A percentile compares a stretch with the other conserved stretches of the same genome.
Evolutionary conservation across 2,797 vertebrate species (phyloP).

Genomic region (Pempheris klunzingeri): DNA sequence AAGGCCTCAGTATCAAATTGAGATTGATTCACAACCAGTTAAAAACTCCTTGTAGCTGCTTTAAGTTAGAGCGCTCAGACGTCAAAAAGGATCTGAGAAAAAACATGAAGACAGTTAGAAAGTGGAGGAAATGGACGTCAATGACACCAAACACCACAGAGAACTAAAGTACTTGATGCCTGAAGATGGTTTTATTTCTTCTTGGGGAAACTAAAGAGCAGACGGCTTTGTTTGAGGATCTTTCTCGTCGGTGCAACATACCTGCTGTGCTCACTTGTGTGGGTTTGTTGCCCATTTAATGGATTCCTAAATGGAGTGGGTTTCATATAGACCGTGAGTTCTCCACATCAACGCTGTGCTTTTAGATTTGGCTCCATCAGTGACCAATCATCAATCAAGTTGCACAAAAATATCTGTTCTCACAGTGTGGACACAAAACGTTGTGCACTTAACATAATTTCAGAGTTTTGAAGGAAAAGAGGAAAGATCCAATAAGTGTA

Average conservation of each 20-base stretch:
- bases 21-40: too few relatives aligned
- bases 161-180: constrained; percentile 7
- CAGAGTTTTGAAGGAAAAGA: too few relatives aligned
- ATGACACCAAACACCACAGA: background rate
- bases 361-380: background rate
- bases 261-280: constrained; percentile 5
- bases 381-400: too few relatives aligned
- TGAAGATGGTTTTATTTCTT: background rate
- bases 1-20: too few relatives aligned
- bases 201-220: background rate
- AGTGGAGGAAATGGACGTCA: background rate
- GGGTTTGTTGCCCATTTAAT: background rate
- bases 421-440: background rate
- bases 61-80: background rate
- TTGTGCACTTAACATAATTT: too few relatives aligned
- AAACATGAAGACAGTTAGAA: background rate
- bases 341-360: background rate
- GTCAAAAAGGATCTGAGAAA: background rate
- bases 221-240: background rate
- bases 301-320: background rate
- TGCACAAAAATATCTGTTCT: too few relatives aligned
- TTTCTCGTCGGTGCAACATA: background rate
- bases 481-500: background rate
- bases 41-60: too few relatives aligned
- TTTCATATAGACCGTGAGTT: too few relatives aligned